A percentile compares a stretch with the other conserved stretches of the same genome.
Conservation (phyloP, 2,888 invertebrate genomes). For the Pedicia rivosa region DNA sequence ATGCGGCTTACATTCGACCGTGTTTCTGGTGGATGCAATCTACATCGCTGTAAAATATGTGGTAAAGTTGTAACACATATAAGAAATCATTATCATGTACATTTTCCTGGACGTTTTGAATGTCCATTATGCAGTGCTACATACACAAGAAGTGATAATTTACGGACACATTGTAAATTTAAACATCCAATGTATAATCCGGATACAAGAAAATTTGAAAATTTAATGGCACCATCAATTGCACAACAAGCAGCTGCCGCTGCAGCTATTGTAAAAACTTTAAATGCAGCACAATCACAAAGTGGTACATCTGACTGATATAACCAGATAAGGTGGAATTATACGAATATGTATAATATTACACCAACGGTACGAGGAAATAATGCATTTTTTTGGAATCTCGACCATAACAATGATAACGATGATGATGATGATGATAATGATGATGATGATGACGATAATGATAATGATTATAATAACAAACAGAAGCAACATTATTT, state of each 20-base stretch:
- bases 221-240: conserved; percentile 41
- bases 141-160: conserved; percentile 83
- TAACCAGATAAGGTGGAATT: conserved; percentile 5
- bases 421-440: conserved; percentile 11
- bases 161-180: conserved; percentile 85
- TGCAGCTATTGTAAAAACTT: conserved; percentile 2
- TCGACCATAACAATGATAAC: conserved; percentile 14
- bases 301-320: conserved; percentile 26
- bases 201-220: conserved; percentile 75
- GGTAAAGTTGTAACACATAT: conserved; percentile 90
- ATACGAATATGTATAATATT: conserved; percentile 1
- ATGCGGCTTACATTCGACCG: conserved; percentile 90
- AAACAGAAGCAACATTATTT: conserved; percentile 4
- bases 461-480: conserved; percentile 9
- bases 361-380: conserved; percentile 21
- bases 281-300: conserved; percentile 1
- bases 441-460: conserved; percentile 10
- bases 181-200: conserved; percentile 78
- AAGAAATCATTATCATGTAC: conserved; percentile 88
- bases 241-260: conserved; percentile 28
- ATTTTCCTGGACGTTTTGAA: conserved; percentile 84
- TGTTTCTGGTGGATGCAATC: conserved; percentile 81
- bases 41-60: conserved; percentile 87
- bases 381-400: conserved; percentile 22
- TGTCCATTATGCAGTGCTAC: conserved; percentile 82